phyloP scores from a whole-genome alignment of 2,888 invertebrate species.

The Octonoba sinensis region DNA sequence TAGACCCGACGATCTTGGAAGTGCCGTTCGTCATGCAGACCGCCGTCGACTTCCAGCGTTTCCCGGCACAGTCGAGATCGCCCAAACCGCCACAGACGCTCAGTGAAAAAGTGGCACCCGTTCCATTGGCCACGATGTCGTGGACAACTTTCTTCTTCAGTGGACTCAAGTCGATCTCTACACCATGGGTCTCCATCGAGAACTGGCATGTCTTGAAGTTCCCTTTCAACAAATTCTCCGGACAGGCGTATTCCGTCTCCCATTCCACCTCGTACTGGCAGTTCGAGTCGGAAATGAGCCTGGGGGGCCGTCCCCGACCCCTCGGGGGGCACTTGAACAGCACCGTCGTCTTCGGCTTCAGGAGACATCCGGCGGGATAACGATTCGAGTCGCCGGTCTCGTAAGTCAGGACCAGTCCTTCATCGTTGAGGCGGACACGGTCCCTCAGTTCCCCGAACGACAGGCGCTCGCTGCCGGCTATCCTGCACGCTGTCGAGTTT shows the following conservation, averaged over 20 bases:
- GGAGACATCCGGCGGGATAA: constrained; percentile 34
- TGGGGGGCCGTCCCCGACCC: constrained; percentile 53
- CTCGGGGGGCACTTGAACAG: constrained; percentile 61
- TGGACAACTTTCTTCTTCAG: constrained; percentile 24
- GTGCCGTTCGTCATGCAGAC: constrained; percentile 37
- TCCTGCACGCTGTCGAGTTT: constrained; percentile 59
- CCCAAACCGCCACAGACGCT: constrained; percentile 62
- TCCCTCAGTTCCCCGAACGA: constrained; percentile 47
- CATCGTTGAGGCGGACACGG: constrained; percentile 10
- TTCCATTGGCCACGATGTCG: constrained; percentile 8
- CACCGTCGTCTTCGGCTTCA: constrained; percentile 49
- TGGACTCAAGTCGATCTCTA: constrained; percentile 69
- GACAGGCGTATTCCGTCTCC: constrained; percentile 71
- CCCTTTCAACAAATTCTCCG: constrained; percentile 67
- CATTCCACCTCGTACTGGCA: constrained; percentile 70
- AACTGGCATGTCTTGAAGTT: constrained; percentile 68
- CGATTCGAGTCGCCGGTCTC: not conserved
- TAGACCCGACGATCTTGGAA: constrained; percentile 15
- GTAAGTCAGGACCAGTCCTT: constrained; percentile 55
- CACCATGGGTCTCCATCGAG: constrained; percentile 68
- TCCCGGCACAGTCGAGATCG: constrained; percentile 17
- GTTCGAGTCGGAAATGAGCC: constrained; percentile 53
- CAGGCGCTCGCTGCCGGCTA: constrained; percentile 47
- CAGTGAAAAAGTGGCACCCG: constrained; percentile 38
- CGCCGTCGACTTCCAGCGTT: constrained; percentile 46